Base-by-base conservation (phyloP, 2,797 vertebrate genomes). In the Ptychadena robeensis region DNA sequence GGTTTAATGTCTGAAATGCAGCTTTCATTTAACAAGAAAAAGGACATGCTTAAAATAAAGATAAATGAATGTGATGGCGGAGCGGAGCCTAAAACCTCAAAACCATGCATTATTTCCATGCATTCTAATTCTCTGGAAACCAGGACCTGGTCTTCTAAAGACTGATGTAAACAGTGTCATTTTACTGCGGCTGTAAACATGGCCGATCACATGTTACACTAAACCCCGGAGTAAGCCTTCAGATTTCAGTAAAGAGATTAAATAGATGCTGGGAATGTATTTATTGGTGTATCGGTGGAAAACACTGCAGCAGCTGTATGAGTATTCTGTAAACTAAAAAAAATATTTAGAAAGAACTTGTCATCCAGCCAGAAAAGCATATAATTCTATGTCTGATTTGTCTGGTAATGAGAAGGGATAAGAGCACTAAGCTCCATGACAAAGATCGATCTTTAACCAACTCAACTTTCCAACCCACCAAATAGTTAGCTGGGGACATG, bases 11-110 rank as follows among this genome's bases (percentile, higher is more conserved):
- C 82, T 85, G 83, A 80, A 76, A 71, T 37, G 38, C 65, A 85
- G 83, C 73, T 81, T 85, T 85, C 83, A 76, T 85, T 85, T 85
- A 80, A 31, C 31, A 53, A 48, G n/a, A 80, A 70, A 79, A 79
- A 68, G 64, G 65, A 64, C 57, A 85, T 71, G 66, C 68, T 70
- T 57, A 75, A 80, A 80, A 74, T 70, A 70, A 80, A 81, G 72
- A 76, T 85, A 85, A 74, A 69, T 81, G 65, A 70, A 70, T 75
- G 71, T 85, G 83, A 85, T 81, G 65, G 53, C 11, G 14, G 75
- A 53, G 66, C 22, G 28, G 57, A 70, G 53, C 40, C 57, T 37
- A 22, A 80, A 85, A 76, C 72, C 66, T 57, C 37, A 69, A 80
- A 75, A 70, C 44, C 31, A 38, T 71, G 25, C 57, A 66, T 66